Evolutionary conservation across 35 echinoderm and acorn worm genomes (phyloP), one percentile per base, ranked within the genome.

Genomic region (Lytechinus variegatus): DNA sequence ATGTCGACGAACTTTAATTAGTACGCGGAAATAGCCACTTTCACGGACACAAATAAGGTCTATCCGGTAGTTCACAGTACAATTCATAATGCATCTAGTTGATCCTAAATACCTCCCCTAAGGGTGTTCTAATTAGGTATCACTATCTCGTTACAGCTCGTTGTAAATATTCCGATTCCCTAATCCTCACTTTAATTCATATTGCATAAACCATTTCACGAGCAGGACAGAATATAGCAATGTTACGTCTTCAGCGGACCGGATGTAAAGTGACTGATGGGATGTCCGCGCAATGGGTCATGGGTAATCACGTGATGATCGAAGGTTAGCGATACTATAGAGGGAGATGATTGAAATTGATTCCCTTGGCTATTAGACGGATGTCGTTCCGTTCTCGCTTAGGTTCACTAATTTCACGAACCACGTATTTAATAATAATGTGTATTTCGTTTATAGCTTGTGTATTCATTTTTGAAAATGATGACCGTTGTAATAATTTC

Each of bases 81-180:
- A 79, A 24, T 19, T 79, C 3, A 79, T 79, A 79, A 79, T 24
- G 66, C 19, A 79, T 24, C 16, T 79, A 79, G 14, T 24, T 79
- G 66, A 24, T 79, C 66, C 66, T 79, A 79, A 79, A 16, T 6
- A 79, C 66, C n/a, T 79, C 66, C 66, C 66, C 66, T 16, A 24
- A n/a, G 66, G 66, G 66, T 79, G 66, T 79, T 79, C 66, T 79
- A 79, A 79, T 79, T 79, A 79, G 8, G 66, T 79, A 79, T 79
- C 66, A 79, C 66, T 79, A 79, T 79, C 66, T 79, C 66, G 66
- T 79, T 79, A n/a, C 66, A 79, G 66, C 66, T 79, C 66, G 66
- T 79, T 79, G 66, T 79, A 79, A 79, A 79, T 79, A 79, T 79
- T 79, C 66, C 14, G 66, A 79, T 79, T 16, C 66, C 66, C 66